Base-by-base conservation (phyloP, 2,113 vertebrate species). In the Dipodomys merriami region DNA sequence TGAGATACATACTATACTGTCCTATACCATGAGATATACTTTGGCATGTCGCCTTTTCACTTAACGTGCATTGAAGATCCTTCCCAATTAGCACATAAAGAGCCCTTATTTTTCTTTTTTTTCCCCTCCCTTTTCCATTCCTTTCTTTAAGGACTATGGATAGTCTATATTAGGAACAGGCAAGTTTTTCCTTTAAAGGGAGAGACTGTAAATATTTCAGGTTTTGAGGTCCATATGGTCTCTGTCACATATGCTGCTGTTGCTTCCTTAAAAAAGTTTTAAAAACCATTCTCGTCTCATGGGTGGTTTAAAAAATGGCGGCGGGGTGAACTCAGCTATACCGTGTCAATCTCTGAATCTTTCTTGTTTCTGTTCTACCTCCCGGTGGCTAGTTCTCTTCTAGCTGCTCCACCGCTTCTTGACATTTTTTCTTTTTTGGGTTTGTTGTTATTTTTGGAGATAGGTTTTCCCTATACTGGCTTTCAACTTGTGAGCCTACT, bases 191-290 rank as follows among this genome's bases (percentile, higher is more conserved):
- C 23, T 64, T 88, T 74, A 93, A 95, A 96, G 84, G 90, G 67
- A 93, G 88, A 93, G 95, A 93, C 76, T 94, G 95, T 97, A 95
- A 96, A 95, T 95, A 95, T 96, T 96, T 96, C 91, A 84, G 93
- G 73, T 81, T 95, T 91, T 93, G 44, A 81, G 84, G 71, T 78
- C 87, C 94, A 91, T 87, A 91, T 94, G 94, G 89, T 95, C 94
- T 87, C 89, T 90, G 81, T 94, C 44, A 92, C 93, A 96, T 91
- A 96, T 93, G 90, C 85, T 90, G 65, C 88, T 91, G 19, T 46
- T 84, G 67, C 39, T 71, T 91, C 86, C n/a, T 77, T 77, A 13
- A 72, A 88, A 86, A 86, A 23, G 12, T 35, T 91, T 95, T n/a
- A 73, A 82, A 96, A 94, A 57, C 49, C 77, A 91, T 77, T 67